Evolutionary conservation across 2,113 vertebrate species (phyloP).

Genomic region (Eublepharis macularius): DNA sequence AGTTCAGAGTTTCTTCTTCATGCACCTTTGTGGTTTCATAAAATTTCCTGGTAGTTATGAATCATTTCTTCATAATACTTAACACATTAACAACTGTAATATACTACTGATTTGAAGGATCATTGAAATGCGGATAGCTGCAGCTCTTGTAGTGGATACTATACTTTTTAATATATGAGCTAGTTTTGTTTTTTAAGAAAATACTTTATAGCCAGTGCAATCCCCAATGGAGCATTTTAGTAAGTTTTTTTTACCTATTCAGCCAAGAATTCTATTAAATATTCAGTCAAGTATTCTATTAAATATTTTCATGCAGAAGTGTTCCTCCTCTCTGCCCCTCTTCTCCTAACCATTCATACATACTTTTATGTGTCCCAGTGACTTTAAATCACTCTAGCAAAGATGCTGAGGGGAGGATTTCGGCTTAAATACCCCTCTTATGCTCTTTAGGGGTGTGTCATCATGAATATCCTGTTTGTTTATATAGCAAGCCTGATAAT

Average conservation of each 20-base stretch:
- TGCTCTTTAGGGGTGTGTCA: background rate
- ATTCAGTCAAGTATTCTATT: accelerated
- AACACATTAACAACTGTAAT: background rate
- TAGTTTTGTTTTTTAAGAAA: background rate
- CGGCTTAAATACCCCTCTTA: background rate
- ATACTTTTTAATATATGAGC: background rate
- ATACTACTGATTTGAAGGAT: background rate
- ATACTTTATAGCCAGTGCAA: background rate
- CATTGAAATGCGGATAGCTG: background rate
- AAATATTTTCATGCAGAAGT: accelerated
- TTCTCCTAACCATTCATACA: too few species aligned
- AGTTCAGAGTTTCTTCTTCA: too few species aligned
- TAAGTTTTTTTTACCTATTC: background rate
- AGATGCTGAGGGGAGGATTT: background rate
- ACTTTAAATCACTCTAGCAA: background rate
- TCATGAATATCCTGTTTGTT: background rate
- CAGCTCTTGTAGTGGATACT: background rate
- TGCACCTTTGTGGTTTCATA: too few species aligned
- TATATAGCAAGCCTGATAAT: background rate
- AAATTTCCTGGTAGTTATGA: too few species aligned
- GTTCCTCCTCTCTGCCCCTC: background rate
- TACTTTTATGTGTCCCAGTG: background rate
- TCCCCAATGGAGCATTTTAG: background rate
- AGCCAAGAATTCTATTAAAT: accelerated
- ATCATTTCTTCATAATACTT: too few species aligned